Base-by-base conservation (phyloP, 1,140 invertebrate species). In the Stegodyphus mimosarum region DNA sequence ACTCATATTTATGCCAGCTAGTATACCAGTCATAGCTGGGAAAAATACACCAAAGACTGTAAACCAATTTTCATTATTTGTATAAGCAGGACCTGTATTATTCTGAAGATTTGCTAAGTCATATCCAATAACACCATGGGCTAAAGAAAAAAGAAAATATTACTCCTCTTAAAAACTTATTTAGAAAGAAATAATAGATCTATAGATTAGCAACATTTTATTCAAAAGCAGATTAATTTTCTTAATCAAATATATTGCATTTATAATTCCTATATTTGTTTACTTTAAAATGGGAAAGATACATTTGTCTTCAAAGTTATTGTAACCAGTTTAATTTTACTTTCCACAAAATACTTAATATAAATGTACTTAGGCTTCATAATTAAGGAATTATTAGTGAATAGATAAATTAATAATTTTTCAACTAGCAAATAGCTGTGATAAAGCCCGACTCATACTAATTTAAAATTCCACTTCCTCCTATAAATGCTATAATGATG, bases 1-100 rank as follows among this genome's bases (percentile, higher is more conserved):
- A 90, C 96, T 98, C 97, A 99, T 99, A 90, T 99, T 99, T 87
- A 99, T 96, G 67, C 98, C 98, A 67, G 97, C 96, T 83, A 99
- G 92, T 71, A 99, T 96, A 49, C 97, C 97, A 80, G 96, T 96
- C 76, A 98, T 94, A 71, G 97, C 96, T 74, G 97, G 95, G 91
- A 98, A 96, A 91, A 98, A 97, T n/a, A 98, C 95, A 64, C 96
- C 96, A 91, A 97, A 96, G 70, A 97, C 95, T 15, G 94, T 95
- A 90, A 98, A 98, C 95, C 96, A 97, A 80, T 93, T 95, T 87
- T 96, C 94, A 17, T 93, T 93, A 76, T 94, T 92, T 78, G 93
- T 92, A 91, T 97, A 98, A 73, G 93, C 91, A 1, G 96, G 92
- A 90, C 94, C 95, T 33, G 95, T 94, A 90, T 99, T 99, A 86